Evolutionary conservation across 2,888 invertebrate species (phyloP).

Genomic region (Parthenolecanium corni): DNA sequence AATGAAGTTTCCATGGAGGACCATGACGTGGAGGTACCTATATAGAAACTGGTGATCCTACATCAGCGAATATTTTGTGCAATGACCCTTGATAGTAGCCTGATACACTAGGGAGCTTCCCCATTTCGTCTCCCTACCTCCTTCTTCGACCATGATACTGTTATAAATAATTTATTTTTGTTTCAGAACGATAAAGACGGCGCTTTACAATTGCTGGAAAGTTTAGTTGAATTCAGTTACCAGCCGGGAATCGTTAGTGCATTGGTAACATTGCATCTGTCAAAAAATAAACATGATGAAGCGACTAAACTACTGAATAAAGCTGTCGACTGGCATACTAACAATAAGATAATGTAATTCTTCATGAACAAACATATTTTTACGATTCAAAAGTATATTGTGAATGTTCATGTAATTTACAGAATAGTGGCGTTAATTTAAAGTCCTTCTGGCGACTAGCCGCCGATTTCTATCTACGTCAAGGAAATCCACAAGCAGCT

Average conservation of each 20-base stretch:
- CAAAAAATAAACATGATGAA: constrained; percentile 60
- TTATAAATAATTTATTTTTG: too few relatives aligned
- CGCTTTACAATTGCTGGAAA: constrained; percentile 58
- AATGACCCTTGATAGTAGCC: too few relatives aligned
- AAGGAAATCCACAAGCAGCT: constrained; percentile 61
- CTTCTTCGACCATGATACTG: too few relatives aligned
- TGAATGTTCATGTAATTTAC: constrained; percentile 34
- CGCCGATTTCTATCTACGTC: constrained; percentile 68
- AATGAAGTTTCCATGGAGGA: too few relatives aligned
- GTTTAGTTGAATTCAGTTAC: constrained; percentile 55
- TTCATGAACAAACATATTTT: too few relatives aligned
- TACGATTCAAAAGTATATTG: too few relatives aligned
- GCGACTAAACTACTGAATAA: constrained; percentile 67
- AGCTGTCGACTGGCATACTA: constrained; percentile 67
- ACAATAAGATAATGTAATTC: constrained; percentile 10
- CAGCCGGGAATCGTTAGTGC: constrained; percentile 73
- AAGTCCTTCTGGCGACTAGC: constrained; percentile 77
- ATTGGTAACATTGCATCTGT: constrained; percentile 69
- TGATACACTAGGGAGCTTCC: too few relatives aligned
- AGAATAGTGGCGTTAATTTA: constrained; percentile 45
- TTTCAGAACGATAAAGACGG: constrained; percentile 56
- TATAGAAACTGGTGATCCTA: too few relatives aligned
- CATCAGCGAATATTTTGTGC: too few relatives aligned
- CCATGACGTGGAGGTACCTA: too few relatives aligned
- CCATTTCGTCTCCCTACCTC: too few relatives aligned